Evolutionary conservation across 37 sponge, comb jelly and placozoan species (phyloP), one percentile per base, ranked within the genome.

Genomic region (Diacarnus erythraeanus): DNA sequence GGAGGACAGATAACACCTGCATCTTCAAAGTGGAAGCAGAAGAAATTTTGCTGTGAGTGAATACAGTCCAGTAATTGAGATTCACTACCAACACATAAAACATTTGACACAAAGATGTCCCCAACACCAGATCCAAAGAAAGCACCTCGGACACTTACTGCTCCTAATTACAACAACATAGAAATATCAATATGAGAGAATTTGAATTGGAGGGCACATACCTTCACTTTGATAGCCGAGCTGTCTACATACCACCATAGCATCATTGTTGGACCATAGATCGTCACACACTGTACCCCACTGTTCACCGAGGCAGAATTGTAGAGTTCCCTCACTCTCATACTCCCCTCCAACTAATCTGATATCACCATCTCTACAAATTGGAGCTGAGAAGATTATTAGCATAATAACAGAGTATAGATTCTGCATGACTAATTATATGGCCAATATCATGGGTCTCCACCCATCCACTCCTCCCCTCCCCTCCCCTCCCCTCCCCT

Each of bases 231-330:
- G 31, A 35, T 59, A 81, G 21, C 67, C 67, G 17, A 83, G 76
- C 66, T 74, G 66, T 23, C 68, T 64, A 56, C 83, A 83, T 47
- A 75, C 83, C 9, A 75, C 76, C 20, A 38, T 18, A 17, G 83
- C 83, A 22, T 61, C 83, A 0, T 41, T 43, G 56, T 66, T 30
- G 57, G 63, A 33, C 83, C 83, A 83, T 29, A 33, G 29, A 40
- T 83, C 83, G 64, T 38, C 83, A 42, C 83, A 83, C 67, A 83
- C 76, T 26, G 83, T 75, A 2, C 83, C 76, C 83, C 83, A 83
- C 17, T 3, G 25, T 1, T 57, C 67, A 35, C 37, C 57, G 0
- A 42, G 34, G 43, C 72, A 81, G n/a, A 81, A 4, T 47, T 81
- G 57, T 23, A 81, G 26, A 18, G 47, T 81, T 35, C 82, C 82